Conservation (phyloP, 2,888 invertebrate species). For the Neoascia interrupta region DNA sequence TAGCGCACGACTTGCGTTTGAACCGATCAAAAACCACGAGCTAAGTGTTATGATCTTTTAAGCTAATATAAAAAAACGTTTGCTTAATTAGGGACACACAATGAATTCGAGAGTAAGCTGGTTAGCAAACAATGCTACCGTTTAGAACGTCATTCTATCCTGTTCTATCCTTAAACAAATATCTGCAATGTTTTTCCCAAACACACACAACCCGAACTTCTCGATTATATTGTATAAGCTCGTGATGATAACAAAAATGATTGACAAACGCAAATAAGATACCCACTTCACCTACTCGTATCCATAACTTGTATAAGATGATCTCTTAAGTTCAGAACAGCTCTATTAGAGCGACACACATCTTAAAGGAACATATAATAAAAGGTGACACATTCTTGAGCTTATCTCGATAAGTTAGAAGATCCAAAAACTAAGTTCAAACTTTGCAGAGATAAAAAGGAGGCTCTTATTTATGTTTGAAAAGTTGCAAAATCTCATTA, state of each 20-base stretch:
- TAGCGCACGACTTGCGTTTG: too few species aligned
- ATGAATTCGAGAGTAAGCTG: too few species aligned
- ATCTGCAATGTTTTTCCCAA: slow-evolving; percentile 50
- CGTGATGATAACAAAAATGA: slow-evolving; percentile 26
- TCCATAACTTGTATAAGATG: not conserved
- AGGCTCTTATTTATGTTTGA: not conserved
- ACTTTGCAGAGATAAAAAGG: slow-evolving; percentile 9
- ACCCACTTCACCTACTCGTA: too few species aligned
- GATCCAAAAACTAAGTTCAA: slow-evolving; percentile 1
- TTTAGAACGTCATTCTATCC: slow-evolving; percentile 17
- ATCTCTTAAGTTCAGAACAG: slow-evolving; percentile 36
- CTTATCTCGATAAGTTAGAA: slow-evolving; percentile 14
- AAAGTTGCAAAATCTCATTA: too few species aligned
- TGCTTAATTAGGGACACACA: too few species aligned
- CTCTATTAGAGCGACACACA: too few species aligned
- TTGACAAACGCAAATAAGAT: slow-evolving; percentile 49
- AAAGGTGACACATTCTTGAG: slow-evolving; percentile 42
- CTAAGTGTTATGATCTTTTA: too few species aligned
- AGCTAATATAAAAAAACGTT: too few species aligned
- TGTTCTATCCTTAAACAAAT: slow-evolving; percentile 28
- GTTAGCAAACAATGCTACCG: slow-evolving; percentile 21
- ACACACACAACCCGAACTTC: slow-evolving; percentile 20
- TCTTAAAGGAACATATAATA: too few species aligned
- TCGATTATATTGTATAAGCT: slow-evolving; percentile 17
- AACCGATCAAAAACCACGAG: too few species aligned